Conservation (phyloP, 2,113 vertebrate species). For the Eretmochelys imbricata region DNA sequence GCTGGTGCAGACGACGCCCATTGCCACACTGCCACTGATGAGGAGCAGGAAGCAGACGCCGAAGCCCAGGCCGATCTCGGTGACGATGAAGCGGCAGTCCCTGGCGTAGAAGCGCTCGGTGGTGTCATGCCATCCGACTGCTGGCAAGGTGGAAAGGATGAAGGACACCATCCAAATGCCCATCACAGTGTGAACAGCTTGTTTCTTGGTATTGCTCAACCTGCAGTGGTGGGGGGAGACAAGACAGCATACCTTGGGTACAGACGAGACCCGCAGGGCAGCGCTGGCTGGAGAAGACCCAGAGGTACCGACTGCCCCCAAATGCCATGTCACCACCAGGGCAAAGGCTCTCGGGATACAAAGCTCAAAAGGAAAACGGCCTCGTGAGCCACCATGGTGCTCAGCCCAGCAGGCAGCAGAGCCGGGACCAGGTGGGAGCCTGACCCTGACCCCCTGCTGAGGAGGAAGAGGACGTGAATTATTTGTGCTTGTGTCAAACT, state of each 20-base stretch:
- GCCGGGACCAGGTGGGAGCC: neutral
- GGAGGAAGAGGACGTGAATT: neutral
- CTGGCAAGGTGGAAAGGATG: conserved; percentile 91
- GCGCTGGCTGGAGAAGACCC: neutral
- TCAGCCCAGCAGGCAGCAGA: neutral
- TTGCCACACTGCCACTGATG: conserved; percentile 89
- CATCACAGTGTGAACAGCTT: conserved; percentile 94
- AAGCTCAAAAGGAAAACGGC: neutral
- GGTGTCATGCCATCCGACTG: conserved; percentile 94
- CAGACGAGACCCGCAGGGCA: neutral
- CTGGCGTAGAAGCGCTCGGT: conserved; percentile 89
- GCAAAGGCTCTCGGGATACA: neutral
- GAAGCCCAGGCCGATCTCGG: conserved; percentile 93
- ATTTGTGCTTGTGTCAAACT: neutral
- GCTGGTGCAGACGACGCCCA: conserved; percentile 90
- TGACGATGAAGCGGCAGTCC: conserved; percentile 93
- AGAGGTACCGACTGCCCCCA: neutral
- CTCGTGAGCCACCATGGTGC: accelerated
- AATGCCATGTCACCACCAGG: neutral
- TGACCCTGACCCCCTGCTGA: neutral
- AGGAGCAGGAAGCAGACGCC: conserved; percentile 93
- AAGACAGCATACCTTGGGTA: neutral
- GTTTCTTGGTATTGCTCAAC: conserved; percentile 94
- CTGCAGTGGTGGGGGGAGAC: conserved; percentile 64
- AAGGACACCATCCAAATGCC: conserved; percentile 98